Evolutionary conservation across 1,140 invertebrate species (phyloP).

Genomic region (Trypoxylus dichotomus): DNA sequence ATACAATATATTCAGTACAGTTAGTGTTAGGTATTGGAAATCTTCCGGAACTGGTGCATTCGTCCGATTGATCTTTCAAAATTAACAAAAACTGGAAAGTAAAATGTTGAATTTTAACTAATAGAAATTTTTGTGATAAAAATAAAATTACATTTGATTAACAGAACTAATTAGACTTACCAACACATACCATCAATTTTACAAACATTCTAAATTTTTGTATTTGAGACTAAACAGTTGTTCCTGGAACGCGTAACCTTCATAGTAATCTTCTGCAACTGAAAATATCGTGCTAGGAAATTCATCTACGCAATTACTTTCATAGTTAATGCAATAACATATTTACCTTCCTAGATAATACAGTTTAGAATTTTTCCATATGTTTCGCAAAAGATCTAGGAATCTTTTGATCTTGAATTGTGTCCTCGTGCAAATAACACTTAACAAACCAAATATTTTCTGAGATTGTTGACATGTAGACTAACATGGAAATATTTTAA

Average conservation of each 20-base stretch:
- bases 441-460: neutral
- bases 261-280: neutral
- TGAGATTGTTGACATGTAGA: too few species aligned
- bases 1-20: neutral
- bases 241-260: neutral
- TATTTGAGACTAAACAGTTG: neutral
- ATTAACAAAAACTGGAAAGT: neutral
- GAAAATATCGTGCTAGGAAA: neutral
- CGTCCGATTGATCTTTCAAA: neutral
- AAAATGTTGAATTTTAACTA: neutral
- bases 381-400: neutral
- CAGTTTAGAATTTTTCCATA: neutral
- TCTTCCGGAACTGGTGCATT: neutral
- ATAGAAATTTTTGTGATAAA: neutral
- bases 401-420: neutral
- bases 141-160: neutral
- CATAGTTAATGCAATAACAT: neutral
- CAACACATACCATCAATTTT: neutral
- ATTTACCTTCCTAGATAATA: neutral
- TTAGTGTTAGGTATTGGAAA: neutral
- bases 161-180: neutral
- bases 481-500: too few species aligned
- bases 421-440: neutral
- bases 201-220: neutral
- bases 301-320: neutral